Evolutionary conservation across 2,888 invertebrate species (phyloP), one percentile per base, ranked within the genome.

Genomic region (Erpobdella octoculata): DNA sequence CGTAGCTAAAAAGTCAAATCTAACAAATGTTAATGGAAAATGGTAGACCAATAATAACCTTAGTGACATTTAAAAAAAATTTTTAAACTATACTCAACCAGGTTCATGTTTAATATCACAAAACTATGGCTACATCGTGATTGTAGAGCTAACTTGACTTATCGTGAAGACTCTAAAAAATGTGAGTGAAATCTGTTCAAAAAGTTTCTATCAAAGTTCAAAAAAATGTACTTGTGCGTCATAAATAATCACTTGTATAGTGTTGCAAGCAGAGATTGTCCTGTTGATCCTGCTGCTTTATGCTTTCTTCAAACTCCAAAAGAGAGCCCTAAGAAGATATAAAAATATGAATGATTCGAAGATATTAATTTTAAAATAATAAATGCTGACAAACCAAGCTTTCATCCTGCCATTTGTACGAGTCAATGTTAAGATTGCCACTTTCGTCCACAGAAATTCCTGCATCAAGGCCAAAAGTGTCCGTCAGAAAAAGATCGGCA

Each of bases 381-480:
- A 21, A 65, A 37, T 25, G 1, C 25, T 2, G 9, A 53, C 53
- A 5, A 25, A 69, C 69, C 69, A 69, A 69, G 5, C 25, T 15
- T 35, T 69, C 69, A 18, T 69, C 69, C 46, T 69, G 69, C 69
- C 69, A 69, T 18, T 68, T 6, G 46, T 46, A 48, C 31, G 68
- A 28, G 33, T 53, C 48, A 41, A 73, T 41, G 28, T 31, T 31
- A 18, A 46, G 28, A 21, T 48, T 21, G 31, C 70, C 73, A 35
- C 70, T 31, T 18, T 73, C 73, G n/a, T 70, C 72, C 31, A 73
- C 15, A 0, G 41, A 31, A 41, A 73, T 21, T n/a, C 62, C 73
- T 18, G 65, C 71, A 25, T 67, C 71, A 33, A 73, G 61, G 12
- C 71, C 73, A 65, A 73, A 73, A 37, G 67, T 67, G 28, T 73